Base-by-base conservation (phyloP, 2,113 vertebrate species). In the Oryzias melastigma region DNA sequence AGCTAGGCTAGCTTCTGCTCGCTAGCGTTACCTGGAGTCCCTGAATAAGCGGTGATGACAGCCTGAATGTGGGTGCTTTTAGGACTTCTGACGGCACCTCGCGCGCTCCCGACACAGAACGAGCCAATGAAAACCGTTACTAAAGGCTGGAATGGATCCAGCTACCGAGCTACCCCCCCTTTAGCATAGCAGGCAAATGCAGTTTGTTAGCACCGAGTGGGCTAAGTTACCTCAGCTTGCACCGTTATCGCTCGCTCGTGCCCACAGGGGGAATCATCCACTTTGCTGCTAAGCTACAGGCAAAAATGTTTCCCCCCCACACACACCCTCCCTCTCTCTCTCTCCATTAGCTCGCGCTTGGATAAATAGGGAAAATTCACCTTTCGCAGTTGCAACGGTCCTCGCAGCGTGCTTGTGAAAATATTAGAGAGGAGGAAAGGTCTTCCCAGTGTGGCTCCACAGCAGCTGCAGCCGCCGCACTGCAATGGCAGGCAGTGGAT, bases 401-500 rank as follows among this genome's bases (percentile, higher is more conserved):
- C 75, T 67, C 64, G 2, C 73, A 65, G 61, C 78, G 78, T 58
- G 71, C 78, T 71, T 73, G 66, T 73, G 71, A 66, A 65, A 70
- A 73, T 78, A 58, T 59, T 54, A 65, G 44, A 67, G 62, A 46
- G 70, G 40, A 71, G 62, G 58, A 65, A 52, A 74, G 58, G 18
- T 85, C 62, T 73, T 83, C 75, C 78, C 70, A 69, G 72, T 73
- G 79, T 77, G 59, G 77, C 69, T 85, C 81, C 86, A 72, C 83
- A 87, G 87, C 84, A 84, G 87, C 87, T 82, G 81, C 87, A 62
- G 85, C 85, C 80, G 85, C 88, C 80, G 81, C 86, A 89, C 89
- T 83, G 87, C 90, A 87, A 89, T 88, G 87, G 89, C 90, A 89
- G 87, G 87, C 85, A 87, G 87, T 85, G 79, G 84, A 88, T 84